Base-by-base conservation (phyloP, 1,140 invertebrate genomes). In the Kradibia gibbosae region DNA sequence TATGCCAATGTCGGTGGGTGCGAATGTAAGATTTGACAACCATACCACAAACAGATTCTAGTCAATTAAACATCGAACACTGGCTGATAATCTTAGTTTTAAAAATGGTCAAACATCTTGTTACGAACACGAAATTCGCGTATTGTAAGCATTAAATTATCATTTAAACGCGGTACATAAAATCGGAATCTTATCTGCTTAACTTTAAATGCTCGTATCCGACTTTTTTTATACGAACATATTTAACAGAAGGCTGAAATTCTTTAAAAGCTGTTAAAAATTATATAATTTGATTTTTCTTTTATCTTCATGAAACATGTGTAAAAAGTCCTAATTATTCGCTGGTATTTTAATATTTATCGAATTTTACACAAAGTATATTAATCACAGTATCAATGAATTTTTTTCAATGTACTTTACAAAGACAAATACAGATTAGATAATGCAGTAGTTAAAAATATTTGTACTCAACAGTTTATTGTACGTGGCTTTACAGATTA, bases 261-360 rank as follows among this genome's bases (percentile, higher is more conserved):
- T n/a, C 17, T 67, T 67, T 67, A 67, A 67, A 67, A 39, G 34
- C 28, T 36, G 62, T 67, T 67, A 39, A 39, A 65, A 39, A 39
- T 67, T 67, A 67, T 67, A 39, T 39, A 67, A 67, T 67, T 10
- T 3, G 5, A 39, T 67, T 39, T 67, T 67, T 67, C 17, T 22
- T 39, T n/a, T 1, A 39, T 39, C 8, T 4, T n/a, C 39, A n/a
- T 39, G 39, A 17, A 67, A 67, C 34, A n/a, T 17, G 0, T 22
- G 34, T 11, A 22, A 11, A 39, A n/a, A 67, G 3, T 39, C 11
- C 39, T 28, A 3, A 8, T 39, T 67, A 67, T 20, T 39, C 13
- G 0, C 39, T n/a, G 13, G 20, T 67, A 67, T 39, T 67, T 53
- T 53, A 20, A 53, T 53, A 3, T 53, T 53, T 22, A 22, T 3